Evolutionary conservation across 2,888 invertebrate genomes (phyloP).

Genomic region (Alitta virens): DNA sequence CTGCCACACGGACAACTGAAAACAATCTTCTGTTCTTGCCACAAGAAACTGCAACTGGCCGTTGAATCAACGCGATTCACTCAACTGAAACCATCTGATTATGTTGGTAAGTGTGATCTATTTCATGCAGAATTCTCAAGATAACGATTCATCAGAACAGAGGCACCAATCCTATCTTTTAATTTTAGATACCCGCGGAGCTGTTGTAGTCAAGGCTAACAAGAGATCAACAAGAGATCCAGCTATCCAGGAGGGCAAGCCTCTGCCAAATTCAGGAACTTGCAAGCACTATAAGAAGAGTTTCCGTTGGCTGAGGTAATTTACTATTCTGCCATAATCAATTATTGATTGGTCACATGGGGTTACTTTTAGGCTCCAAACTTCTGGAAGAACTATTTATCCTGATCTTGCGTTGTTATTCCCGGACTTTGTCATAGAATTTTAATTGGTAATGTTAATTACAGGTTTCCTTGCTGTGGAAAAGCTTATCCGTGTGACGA

Average conservation of each 20-base stretch:
- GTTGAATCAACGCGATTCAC: conserved; percentile 44
- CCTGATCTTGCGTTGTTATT: too few species aligned
- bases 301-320: conserved; percentile 58
- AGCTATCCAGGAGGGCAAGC: conserved; percentile 55
- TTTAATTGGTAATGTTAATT: too few species aligned
- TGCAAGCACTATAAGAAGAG: conserved; percentile 60
- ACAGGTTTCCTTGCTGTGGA: conserved; percentile 59
- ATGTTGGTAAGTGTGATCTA: too few species aligned
- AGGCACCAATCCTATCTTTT: neutral
- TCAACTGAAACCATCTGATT: conserved; percentile 7
- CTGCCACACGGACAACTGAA: conserved; percentile 48
- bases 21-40: conserved; percentile 56
- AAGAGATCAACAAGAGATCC: conserved; percentile 46
- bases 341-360: too few species aligned
- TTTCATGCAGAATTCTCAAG: too few species aligned
- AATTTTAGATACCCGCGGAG: neutral
- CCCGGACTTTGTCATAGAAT: too few species aligned
- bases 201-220: conserved; percentile 28
- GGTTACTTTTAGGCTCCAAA: too few species aligned
- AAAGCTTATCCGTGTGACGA: conserved; percentile 58
- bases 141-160: too few species aligned
- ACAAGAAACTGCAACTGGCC: conserved; percentile 51
- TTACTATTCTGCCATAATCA: too few species aligned
- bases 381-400: too few species aligned
- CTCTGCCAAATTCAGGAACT: conserved; percentile 56